Conservation (phyloP, 1,140 invertebrate species). For the Diabrotica virgifera region DNA sequence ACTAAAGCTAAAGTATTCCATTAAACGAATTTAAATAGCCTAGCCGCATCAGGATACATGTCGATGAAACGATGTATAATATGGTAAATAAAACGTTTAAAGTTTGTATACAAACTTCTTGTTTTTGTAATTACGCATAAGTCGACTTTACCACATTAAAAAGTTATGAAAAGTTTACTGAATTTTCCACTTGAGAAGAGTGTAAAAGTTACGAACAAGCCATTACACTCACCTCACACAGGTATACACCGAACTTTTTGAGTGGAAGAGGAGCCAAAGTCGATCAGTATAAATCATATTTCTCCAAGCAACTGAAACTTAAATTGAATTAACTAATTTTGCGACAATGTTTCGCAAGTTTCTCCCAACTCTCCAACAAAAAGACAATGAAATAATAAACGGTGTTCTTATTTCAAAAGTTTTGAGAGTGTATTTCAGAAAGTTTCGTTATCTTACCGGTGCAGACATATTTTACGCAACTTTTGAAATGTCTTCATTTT, state of each 20-base stretch:
- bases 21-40: no score
- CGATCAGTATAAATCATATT: constrained; percentile 13
- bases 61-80: no score
- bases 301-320: constrained; percentile 8
- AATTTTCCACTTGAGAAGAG: constrained; percentile 1
- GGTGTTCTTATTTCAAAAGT: constrained; percentile 15
- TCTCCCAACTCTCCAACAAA: not conserved
- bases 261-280: constrained; percentile 1
- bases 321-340: constrained; percentile 20
- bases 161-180: not conserved
- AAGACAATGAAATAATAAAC: constrained; percentile 20
- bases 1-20: no score
- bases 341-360: constrained; percentile 9
- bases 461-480: constrained; percentile 20
- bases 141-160: not conserved
- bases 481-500: constrained; percentile 15
- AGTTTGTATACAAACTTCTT: no score
- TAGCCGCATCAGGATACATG: no score
- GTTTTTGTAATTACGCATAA: not conserved
- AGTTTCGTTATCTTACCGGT: constrained; percentile 8
- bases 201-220: not conserved
- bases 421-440: constrained; percentile 5
- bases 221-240: constrained; percentile 1
- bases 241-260: constrained; percentile 3
- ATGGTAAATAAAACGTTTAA: no score